Base-by-base conservation (phyloP, 2,797 vertebrate genomes). In the Pyrrhura leucotis region DNA sequence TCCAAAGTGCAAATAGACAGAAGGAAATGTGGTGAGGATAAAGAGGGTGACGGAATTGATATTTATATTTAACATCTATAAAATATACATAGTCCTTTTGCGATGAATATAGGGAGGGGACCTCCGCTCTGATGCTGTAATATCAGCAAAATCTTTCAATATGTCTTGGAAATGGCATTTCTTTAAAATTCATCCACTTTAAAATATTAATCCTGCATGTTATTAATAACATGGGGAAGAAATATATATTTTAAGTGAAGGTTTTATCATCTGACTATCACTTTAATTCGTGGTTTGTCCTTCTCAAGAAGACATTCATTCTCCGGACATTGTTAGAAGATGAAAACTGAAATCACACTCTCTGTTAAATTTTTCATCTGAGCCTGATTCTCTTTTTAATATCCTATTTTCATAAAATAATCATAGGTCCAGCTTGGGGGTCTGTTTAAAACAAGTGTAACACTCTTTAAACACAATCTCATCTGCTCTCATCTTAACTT, bases 131-230 rank as follows among this genome's bases (percentile, higher is more conserved):
- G 9, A 7, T 1, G 1, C 11, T n/a, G 25, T 45, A 74, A 75
- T 56, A 89, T 59, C 85, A 73, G 66, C 6, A 8, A 71, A 91
- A 76, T 9, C 80, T 90, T 90, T 77, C 78, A 67, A 3, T 21
- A 72, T 22, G 72, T 66, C 22, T 90, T 40, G 88, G 92, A 95
- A 95, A 95, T 95, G 91, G 53, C 48, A 45, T 54, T 93, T 89
- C n/a, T 94, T 83, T 67, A 76, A 84, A 89, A 95, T 93, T 93
- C 93, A 85, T 79, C 83, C 16, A 2, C 9, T 81, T 95, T 97
- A 91, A 97, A 97, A 97, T 97, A 97, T 97, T 97, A 81, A 97
- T 95, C 89, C 53, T 7, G 3, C 66, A 58, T 53, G 79, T 92
- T 92, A 97, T 96, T 95, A 97, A 96, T 92, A 97, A 95, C 71